Evolutionary conservation across 2,113 vertebrate species (phyloP).

Genomic region (Ibidorhyncha struthersii): DNA sequence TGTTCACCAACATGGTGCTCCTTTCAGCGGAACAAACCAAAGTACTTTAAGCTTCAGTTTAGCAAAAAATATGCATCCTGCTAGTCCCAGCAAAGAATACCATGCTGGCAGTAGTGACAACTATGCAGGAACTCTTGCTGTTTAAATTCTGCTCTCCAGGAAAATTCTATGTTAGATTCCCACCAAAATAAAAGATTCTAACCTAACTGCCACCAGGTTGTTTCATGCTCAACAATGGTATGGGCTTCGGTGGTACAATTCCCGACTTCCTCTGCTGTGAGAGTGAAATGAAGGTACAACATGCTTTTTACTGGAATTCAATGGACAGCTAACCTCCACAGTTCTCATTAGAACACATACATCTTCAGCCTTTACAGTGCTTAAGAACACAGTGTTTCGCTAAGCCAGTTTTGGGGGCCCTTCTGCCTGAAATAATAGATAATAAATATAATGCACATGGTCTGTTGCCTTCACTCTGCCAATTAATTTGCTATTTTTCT

Average conservation of each 20-base stretch:
- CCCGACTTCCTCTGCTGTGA: not conserved
- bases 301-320: not conserved
- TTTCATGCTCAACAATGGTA: not conserved
- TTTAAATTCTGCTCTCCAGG: not conserved
- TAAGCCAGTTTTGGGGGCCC: not conserved
- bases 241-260: not conserved
- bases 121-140: not conserved
- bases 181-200: not conserved
- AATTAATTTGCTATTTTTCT: not conserved
- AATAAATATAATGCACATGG: not conserved
- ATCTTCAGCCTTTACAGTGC: not conserved
- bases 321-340: not conserved
- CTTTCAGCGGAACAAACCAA: not conserved
- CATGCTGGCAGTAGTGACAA: not conserved
- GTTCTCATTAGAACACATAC: not conserved
- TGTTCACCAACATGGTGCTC: not conserved
- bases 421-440: not conserved
- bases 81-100: not conserved
- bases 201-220: not conserved
- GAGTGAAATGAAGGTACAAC: not conserved
- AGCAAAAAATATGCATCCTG: not conserved
- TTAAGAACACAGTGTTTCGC: not conserved
- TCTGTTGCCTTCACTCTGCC: not conserved
- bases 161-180: not conserved
- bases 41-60: not conserved